Evolutionary conservation across 2,888 invertebrate genomes (phyloP), one percentile per base, ranked within the genome.

Genomic region (Argyresthia albistria): DNA sequence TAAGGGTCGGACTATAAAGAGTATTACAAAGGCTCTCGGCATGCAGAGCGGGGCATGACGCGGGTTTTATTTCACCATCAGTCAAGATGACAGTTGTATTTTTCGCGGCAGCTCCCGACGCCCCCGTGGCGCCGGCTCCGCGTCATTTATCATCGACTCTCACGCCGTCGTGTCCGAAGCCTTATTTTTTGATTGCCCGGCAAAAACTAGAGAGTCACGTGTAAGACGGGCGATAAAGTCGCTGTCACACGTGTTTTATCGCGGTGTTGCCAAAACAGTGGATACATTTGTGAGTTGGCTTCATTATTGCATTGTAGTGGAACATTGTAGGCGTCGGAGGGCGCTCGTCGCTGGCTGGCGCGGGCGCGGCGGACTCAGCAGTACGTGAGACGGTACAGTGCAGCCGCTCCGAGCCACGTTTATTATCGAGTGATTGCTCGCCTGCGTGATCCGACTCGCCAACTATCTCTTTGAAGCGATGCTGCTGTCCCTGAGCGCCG

Each of bases 41-140:
- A 76, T 81, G 76, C 76, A 80, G 76, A 79, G 72, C 67, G 69
- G 73, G 70, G 74, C 76, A 80, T 84, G 84, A 87, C 80, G 75
- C 69, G 63, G 69, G 66, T 70, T 73, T 82, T 86, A 81, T 82
- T 83, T 81, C 71, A 73, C 76, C 78, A 84, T 86, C 82, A 79
- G 73, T 86, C 86, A 86, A 84, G 80, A 87, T 84, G 84, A 83
- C 80, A 86, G 77, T 80, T 73, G 77, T 80, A 80, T 87, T 84
- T 87, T 87, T 82, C 80, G 80, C 75, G 81, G 70, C 74, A 80
- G 69, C 75, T 76, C 73, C 76, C 80, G 84, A 75, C 82, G 77
- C 67, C 69, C 65, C 69, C 81, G 79, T 83, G 86, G 82, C 81
- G 49, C 46, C 46, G 62, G 58, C 75, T 74, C 62, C 53, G 58